These are phyloP conservation scores for Erpornis zantholeuca DNA, from an alignment of 2,113 vertebrate species.

Conservation along the genomic window DNA sequence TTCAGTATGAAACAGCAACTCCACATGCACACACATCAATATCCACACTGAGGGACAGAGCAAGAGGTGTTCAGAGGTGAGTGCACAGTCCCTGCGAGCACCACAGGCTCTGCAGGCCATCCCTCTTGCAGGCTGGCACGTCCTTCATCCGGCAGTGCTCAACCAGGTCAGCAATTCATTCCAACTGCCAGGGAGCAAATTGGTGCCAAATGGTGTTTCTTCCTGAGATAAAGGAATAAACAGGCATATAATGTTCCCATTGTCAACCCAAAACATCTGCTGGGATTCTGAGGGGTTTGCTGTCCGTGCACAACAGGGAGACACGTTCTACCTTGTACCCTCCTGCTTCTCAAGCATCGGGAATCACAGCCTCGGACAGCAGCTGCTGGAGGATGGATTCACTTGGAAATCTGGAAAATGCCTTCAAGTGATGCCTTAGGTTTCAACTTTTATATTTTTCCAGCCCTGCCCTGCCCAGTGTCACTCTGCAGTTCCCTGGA, in stretches of 20 bases:
- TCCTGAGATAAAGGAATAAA: neutral
- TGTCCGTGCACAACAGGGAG: neutral
- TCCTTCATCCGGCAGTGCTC: neutral
- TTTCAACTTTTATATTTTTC: too few relatives aligned
- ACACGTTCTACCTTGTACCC: neutral
- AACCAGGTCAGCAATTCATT: neutral
- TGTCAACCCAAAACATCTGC: constrained; percentile 16
- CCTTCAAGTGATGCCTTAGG: neutral
- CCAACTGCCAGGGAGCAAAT: neutral
- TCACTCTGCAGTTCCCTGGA: too few relatives aligned
- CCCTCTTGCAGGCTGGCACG: neutral
- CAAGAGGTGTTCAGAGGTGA: neutral
- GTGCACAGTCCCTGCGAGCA: neutral
- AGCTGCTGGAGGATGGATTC: neutral
- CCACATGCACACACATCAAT: neutral
- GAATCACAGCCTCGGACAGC: neutral
- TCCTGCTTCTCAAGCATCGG: neutral
- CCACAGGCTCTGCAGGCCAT: neutral
- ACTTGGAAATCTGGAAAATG: neutral
- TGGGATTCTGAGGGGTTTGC: neutral
- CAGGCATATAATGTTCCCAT: neutral
- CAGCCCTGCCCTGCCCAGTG: too few relatives aligned
- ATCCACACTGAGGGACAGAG: neutral
- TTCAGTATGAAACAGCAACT: neutral
- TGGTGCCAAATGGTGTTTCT: constrained; percentile 1